Conservation (phyloP, 2,888 invertebrate species). For the Siphonodentalium dalli region DNA sequence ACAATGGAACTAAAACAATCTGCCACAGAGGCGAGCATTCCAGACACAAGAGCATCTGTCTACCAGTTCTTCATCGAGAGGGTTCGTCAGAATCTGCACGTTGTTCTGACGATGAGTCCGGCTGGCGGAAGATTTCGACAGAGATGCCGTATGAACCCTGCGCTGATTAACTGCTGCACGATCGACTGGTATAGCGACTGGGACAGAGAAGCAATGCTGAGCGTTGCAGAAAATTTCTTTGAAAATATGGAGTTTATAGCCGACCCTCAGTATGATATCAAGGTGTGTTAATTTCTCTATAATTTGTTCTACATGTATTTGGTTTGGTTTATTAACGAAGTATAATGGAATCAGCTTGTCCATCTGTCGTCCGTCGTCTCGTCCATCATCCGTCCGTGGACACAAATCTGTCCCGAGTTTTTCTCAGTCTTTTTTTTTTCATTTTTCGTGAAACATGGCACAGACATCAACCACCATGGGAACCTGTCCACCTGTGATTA, state of each 20-base stretch:
- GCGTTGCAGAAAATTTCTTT: slow-evolving; percentile 63
- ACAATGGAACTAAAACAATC: slow-evolving; percentile 62
- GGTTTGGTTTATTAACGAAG: background rate
- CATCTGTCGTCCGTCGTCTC: background rate
- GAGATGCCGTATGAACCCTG: slow-evolving; percentile 64
- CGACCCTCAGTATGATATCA: slow-evolving; percentile 44
- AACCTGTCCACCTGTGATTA: too few species aligned
- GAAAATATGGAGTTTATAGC: slow-evolving; percentile 57
- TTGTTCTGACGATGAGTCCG: slow-evolving; percentile 63
- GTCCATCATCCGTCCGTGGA: too few species aligned
- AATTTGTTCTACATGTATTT: background rate
- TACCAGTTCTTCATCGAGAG: slow-evolving; percentile 62
- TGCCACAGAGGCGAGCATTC: slow-evolving; percentile 57
- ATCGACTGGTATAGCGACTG: slow-evolving; percentile 66
- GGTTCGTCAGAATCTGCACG: slow-evolving; percentile 60
- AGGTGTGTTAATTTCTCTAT: slow-evolving; percentile 34
- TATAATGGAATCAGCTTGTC: too few species aligned
- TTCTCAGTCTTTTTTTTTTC: too few species aligned
- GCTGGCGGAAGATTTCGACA: slow-evolving; percentile 61
- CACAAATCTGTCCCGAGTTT: too few species aligned
- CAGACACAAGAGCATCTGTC: slow-evolving; percentile 58
- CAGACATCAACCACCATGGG: too few species aligned
- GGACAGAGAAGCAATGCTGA: slow-evolving; percentile 61
- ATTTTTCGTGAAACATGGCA: too few species aligned
- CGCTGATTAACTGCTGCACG: slow-evolving; percentile 64